These are phyloP conservation scores for Samia ricini DNA, from an alignment of 1,140 invertebrate genomes.

Conservation along the genomic window DNA sequence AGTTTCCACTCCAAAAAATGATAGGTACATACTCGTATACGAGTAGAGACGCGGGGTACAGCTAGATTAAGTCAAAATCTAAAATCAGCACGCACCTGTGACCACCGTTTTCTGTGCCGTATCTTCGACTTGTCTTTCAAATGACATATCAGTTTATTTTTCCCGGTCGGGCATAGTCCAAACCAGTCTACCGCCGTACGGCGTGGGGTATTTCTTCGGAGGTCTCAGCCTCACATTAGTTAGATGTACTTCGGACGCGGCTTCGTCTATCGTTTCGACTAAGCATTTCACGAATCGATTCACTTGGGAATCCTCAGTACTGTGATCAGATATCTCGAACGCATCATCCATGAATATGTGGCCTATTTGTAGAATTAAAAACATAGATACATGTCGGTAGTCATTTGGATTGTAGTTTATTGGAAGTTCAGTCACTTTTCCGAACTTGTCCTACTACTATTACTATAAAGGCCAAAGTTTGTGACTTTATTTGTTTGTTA, in stretches of 20 bases:
- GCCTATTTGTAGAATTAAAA: conserved; percentile 81
- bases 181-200: conserved; percentile 96
- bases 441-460: too few relatives aligned
- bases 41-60: too few relatives aligned
- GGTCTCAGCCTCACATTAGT: conserved; percentile 91
- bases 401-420: too few relatives aligned
- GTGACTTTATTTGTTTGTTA: too few relatives aligned
- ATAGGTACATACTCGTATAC: too few relatives aligned
- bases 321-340: conserved; percentile 96
- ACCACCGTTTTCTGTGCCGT: conserved; percentile 96
- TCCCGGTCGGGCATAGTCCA: conserved; percentile 97
- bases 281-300: conserved; percentile 97
- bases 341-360: conserved; percentile 99
- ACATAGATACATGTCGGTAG: background rate
- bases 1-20: too few relatives aligned
- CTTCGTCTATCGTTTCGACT: conserved; percentile 94
- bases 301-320: conserved; percentile 94
- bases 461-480: too few relatives aligned
- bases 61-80: too few relatives aligned
- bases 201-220: conserved; percentile 95
- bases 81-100: conserved; percentile 79
- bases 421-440: too few relatives aligned
- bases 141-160: conserved; percentile 98
- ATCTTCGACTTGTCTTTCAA: conserved; percentile 98
- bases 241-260: conserved; percentile 96